Evolutionary conservation across 2,797 vertebrate genomes (phyloP).

Genomic region (Phrynocephalus guinanensis): DNA sequence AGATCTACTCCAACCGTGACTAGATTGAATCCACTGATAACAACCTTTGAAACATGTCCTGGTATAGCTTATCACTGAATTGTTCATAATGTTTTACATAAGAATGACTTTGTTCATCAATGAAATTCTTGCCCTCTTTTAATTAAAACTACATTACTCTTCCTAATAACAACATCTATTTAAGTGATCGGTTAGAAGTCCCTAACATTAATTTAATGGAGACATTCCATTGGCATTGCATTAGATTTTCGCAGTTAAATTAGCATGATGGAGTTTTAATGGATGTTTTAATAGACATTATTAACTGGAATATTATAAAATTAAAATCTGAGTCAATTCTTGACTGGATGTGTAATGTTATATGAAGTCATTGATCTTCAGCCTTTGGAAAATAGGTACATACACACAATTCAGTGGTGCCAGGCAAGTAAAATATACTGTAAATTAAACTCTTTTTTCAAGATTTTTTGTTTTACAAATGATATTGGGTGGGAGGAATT

Average conservation of each 20-base stretch:
- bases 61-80: conserved; percentile 29
- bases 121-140: conserved; percentile 53
- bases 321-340: conserved; percentile 68
- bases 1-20: not conserved
- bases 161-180: conserved; percentile 65
- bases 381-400: conserved; percentile 59
- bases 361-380: conserved; percentile 59
- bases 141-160: conserved; percentile 71
- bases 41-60: conserved; percentile 15
- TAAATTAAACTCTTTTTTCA: too few species aligned
- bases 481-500: conserved; percentile 26
- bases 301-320: conserved; percentile 74
- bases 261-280: conserved; percentile 78
- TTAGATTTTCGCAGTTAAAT: conserved; percentile 75
- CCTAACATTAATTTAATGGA: conserved; percentile 73
- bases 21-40: not conserved
- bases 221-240: conserved; percentile 67
- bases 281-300: conserved; percentile 75
- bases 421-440: conserved; percentile 41
- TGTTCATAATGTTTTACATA: conserved; percentile 37
- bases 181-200: conserved; percentile 64
- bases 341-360: conserved; percentile 62
- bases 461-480: not conserved
- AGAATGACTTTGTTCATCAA: conserved; percentile 52
- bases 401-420: conserved; percentile 58